These are phyloP conservation scores for Noctuana brunneofusca DNA, from an alignment of 2,888 invertebrate genomes.

Conservation along the genomic window DNA sequence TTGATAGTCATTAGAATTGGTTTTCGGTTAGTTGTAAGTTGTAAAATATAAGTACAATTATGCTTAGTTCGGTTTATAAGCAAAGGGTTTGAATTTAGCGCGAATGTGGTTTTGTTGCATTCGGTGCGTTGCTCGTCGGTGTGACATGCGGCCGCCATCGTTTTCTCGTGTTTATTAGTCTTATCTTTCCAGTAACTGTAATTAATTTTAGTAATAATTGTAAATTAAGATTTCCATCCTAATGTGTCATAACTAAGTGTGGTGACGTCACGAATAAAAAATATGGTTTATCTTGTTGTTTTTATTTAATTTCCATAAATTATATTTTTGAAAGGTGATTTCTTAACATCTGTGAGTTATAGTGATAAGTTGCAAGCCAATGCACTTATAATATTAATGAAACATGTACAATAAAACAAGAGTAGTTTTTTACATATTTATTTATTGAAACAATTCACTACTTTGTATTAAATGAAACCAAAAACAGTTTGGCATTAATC, in stretches of 20 bases:
- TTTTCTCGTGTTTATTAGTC: constrained; percentile 42
- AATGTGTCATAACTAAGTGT: constrained; percentile 76
- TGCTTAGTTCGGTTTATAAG: constrained; percentile 16
- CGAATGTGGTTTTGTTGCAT: constrained; percentile 3
- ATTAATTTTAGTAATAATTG: constrained; percentile 59
- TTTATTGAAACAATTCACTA: constrained; percentile 78
- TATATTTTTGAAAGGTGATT: no score
- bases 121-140: constrained; percentile 37
- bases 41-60: constrained; percentile 33
- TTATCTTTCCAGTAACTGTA: constrained; percentile 58
- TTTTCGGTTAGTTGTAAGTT: constrained; percentile 31
- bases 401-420: constrained; percentile 28
- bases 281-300: constrained; percentile 40
- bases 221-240: constrained; percentile 70
- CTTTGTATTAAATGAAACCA: constrained; percentile 76
- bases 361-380: no score
- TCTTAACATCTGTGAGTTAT: no score
- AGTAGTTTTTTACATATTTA: constrained; percentile 57
- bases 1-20: constrained; percentile 34
- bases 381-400: no score
- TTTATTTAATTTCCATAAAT: constrained; percentile 12
- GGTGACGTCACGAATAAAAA: constrained; percentile 74
- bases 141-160: constrained; percentile 40
- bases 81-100: constrained; percentile 4
- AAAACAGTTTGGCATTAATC: constrained; percentile 72